These are phyloP conservation scores for Malurus alboscapulatus DNA, from an alignment of 2,113 vertebrate species.

Conservation along the genomic window DNA sequence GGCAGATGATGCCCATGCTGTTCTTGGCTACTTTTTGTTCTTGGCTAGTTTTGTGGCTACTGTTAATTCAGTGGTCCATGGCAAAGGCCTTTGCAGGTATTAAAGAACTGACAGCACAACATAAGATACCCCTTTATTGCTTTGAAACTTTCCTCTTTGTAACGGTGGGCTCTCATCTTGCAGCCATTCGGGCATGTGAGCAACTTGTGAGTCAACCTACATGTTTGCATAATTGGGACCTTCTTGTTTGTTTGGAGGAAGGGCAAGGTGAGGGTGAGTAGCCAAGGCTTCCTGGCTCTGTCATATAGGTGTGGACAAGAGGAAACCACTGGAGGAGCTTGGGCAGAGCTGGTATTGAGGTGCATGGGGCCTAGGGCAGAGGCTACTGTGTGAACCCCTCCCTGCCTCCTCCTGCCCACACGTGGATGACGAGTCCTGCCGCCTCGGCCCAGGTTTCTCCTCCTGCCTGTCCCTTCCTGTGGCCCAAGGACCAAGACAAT, in stretches of 20 bases:
- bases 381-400: not conserved
- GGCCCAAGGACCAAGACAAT: not conserved
- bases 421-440: not conserved
- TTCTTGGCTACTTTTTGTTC: not conserved
- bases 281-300: not conserved
- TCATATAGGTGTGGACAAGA: not conserved
- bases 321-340: not conserved
- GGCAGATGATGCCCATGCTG: not conserved
- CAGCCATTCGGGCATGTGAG: not conserved
- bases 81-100: not conserved
- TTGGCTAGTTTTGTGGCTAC: not conserved
- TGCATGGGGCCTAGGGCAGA: not conserved
- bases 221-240: not conserved
- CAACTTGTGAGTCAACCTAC: not conserved
- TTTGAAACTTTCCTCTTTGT: fast-evolving
- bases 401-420: not conserved
- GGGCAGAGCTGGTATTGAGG: not conserved
- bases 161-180: not conserved
- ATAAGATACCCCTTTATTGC: not conserved
- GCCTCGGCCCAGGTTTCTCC: not conserved
- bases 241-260: slow-evolving; percentile 7
- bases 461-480: not conserved
- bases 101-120: not conserved
- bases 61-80: not conserved
- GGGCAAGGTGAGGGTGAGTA: not conserved